Percentiles rank a stretch among this genome's conserved stretches.
Conservation (phyloP, 2,888 invertebrate genomes). For the Candidula unifasciata region DNA sequence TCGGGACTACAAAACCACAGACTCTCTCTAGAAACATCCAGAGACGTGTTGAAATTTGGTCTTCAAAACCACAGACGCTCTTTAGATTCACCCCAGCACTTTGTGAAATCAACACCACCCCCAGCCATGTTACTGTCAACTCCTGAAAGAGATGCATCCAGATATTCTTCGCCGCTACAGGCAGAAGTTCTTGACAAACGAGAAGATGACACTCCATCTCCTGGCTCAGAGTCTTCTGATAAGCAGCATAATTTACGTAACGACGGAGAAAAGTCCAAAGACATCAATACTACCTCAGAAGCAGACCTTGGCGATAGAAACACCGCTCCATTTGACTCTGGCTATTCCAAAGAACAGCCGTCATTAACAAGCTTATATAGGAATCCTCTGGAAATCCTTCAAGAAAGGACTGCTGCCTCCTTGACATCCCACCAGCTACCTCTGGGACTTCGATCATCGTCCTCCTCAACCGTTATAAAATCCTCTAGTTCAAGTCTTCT, state of each 20-base stretch:
- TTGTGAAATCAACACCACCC: background rate
- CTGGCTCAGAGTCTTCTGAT: background rate
- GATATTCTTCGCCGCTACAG: background rate
- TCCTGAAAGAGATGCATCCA: background rate
- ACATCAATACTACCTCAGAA: background rate
- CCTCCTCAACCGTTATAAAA: background rate
- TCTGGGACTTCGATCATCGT: background rate
- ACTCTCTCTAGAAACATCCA: background rate
- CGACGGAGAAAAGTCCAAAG: background rate
- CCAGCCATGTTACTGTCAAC: background rate
- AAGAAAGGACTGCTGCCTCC: constrained; percentile 42
- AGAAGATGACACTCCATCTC: background rate
- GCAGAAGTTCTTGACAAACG: background rate
- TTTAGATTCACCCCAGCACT: background rate
- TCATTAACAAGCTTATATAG: background rate
- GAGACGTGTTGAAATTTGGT: constrained; percentile 13
- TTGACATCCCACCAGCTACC: constrained; percentile 32
- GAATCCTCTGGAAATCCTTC: constrained; percentile 46
- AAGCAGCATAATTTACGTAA: background rate
- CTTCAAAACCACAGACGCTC: background rate
- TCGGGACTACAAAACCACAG: constrained; percentile 19
- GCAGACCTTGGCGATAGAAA: constrained; percentile 29
- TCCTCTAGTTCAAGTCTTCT: constrained; percentile 24
- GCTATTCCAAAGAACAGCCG: background rate
- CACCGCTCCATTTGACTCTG: background rate